Evolutionary conservation across 2,113 vertebrate genomes (phyloP).

Genomic region (Hylia prasina): DNA sequence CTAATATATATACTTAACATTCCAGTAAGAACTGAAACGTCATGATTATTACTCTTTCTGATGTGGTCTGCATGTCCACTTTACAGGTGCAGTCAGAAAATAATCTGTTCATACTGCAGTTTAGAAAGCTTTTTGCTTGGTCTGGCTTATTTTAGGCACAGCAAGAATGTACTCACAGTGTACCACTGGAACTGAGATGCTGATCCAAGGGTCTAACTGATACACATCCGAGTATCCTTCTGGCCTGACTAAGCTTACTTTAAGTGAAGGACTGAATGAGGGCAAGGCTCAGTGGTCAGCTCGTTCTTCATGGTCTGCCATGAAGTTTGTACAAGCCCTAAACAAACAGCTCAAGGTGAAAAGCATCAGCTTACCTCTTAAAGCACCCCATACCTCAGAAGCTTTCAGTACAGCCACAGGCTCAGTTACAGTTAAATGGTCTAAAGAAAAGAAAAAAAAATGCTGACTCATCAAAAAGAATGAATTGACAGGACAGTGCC

Average conservation of each 20-base stretch:
- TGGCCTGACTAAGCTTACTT: background rate
- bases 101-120: background rate
- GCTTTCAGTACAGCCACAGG: slow-evolving; percentile 82
- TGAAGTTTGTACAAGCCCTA: background rate
- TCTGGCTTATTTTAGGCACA: background rate
- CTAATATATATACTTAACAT: background rate
- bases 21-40: background rate
- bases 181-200: background rate
- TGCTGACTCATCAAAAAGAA: background rate
- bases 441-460: slow-evolving; percentile 61
- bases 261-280: background rate
- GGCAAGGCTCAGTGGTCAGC: background rate
- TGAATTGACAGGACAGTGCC: background rate
- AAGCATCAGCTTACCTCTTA: slow-evolving; percentile 79
- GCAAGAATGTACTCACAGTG: rapidly evolving
- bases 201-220: background rate
- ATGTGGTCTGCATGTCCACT: background rate
- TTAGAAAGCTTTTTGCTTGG: background rate
- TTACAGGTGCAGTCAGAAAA: background rate
- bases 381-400: slow-evolving; percentile 88
- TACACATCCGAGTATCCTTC: background rate
- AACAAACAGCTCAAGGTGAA: background rate
- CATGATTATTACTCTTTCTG: background rate
- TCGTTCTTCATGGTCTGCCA: background rate
- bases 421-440: slow-evolving; percentile 77